Conservation (phyloP, 2,888 invertebrate genomes). For the Tolmerus cingulatus region DNA sequence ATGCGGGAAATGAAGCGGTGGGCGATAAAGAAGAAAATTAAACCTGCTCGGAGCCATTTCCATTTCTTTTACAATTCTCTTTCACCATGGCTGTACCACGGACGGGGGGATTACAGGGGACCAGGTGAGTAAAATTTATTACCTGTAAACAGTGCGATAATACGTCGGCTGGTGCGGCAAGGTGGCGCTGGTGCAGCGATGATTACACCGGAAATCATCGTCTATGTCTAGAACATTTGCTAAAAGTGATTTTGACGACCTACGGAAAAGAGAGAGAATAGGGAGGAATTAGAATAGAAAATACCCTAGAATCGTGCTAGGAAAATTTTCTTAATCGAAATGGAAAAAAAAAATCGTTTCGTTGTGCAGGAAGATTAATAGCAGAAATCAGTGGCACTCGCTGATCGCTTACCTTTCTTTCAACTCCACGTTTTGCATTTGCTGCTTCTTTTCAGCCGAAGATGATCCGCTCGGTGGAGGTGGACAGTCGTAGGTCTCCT, state of each 20-base stretch:
- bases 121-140: slow-evolving; percentile 41
- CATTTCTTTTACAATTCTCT: slow-evolving; percentile 1
- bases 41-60: neutral
- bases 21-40: slow-evolving; percentile 24
- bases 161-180: slow-evolving; percentile 69
- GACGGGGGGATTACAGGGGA: neutral
- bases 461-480: slow-evolving; percentile 68
- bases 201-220: slow-evolving; percentile 89
- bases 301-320: neutral
- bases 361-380: neutral
- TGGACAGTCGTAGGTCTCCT: slow-evolving; percentile 65
- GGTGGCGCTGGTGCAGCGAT: slow-evolving; percentile 67
- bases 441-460: slow-evolving; percentile 69
- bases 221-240: slow-evolving; percentile 97
- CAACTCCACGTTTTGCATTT: slow-evolving; percentile 83
- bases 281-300: neutral
- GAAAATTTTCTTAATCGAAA: neutral
- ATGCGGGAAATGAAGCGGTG: slow-evolving; percentile 5
- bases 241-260: slow-evolving; percentile 91
- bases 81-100: neutral
- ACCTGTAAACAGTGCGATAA: slow-evolving; percentile 76
- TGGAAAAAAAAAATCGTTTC: neutral
- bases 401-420: slow-evolving; percentile 70
- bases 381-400: neutral
- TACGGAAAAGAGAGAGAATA: slow-evolving; percentile 54